phyloP scores from a whole-genome alignment of 2,113 vertebrate genomes.

The Spermophilus dauricus region DNA sequence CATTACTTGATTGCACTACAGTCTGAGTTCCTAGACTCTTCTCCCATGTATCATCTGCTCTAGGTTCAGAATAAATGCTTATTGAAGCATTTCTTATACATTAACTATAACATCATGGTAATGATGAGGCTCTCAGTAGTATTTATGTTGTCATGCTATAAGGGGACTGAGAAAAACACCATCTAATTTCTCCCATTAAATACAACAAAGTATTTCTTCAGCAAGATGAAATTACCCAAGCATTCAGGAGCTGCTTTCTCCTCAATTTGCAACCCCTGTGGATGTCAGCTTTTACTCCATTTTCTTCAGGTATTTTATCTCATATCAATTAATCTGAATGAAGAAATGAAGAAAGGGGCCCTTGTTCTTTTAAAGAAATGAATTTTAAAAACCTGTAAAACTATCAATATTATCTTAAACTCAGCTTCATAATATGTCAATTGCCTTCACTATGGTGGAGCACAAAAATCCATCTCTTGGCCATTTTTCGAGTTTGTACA shows the following conservation, averaged over 20 bases:
- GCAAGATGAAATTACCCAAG: neutral
- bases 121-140: neutral
- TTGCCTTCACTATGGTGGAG: neutral
- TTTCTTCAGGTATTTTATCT: neutral
- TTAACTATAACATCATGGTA: neutral
- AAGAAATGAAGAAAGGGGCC: neutral
- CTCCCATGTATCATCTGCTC: neutral
- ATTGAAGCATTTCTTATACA: neutral
- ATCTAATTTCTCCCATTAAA: neutral
- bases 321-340: neutral
- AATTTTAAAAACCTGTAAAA: neutral
- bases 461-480: neutral
- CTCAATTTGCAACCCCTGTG: neutral
- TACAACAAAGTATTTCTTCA: neutral
- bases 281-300: neutral
- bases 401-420: neutral
- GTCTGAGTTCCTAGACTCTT: neutral
- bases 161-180: neutral
- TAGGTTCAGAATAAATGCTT: neutral
- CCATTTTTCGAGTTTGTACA: neutral
- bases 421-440: neutral
- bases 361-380: neutral
- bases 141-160: neutral
- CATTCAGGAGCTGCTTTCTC: neutral
- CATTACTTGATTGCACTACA: neutral